Percentiles rank a stretch among this genome's conserved stretches.
Conservation (phyloP, 2,113 vertebrate species). For the Natator depressus region DNA sequence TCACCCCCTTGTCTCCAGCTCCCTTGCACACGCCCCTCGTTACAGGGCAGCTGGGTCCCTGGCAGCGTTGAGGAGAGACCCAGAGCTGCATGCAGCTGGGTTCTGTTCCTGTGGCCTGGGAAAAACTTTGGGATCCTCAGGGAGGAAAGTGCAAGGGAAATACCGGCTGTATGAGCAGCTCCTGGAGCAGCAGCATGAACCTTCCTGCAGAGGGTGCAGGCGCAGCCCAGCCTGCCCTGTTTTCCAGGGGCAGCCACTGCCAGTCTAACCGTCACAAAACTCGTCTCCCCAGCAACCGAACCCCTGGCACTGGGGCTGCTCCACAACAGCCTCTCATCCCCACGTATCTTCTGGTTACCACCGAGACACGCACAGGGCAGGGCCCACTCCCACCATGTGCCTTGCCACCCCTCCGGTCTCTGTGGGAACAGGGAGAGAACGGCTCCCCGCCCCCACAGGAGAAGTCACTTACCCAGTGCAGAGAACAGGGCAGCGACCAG, state of each 20-base stretch:
- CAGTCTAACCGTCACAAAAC: not conserved
- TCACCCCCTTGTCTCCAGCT: not conserved
- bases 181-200: not conserved
- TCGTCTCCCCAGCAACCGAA: not conserved
- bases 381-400: not conserved
- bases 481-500: not conserved
- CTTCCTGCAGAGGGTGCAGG: not conserved
- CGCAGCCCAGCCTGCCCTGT: not conserved
- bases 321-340: not conserved
- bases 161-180: too few relatives aligned
- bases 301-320: not conserved
- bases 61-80: not conserved
- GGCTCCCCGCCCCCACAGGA: too few relatives aligned
- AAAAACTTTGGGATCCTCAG: not conserved
- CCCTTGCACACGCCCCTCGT: not conserved
- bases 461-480: slow-evolving; percentile 27
- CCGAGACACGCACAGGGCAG: not conserved
- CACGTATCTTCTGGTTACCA: not conserved
- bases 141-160: not conserved
- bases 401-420: not conserved
- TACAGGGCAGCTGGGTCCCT: not conserved
- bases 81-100: not conserved
- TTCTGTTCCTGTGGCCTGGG: not conserved
- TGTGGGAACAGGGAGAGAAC: not conserved
- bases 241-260: not conserved